Conservation (phyloP, 1,140 invertebrate genomes). For the Subanguina moxae region DNA sequence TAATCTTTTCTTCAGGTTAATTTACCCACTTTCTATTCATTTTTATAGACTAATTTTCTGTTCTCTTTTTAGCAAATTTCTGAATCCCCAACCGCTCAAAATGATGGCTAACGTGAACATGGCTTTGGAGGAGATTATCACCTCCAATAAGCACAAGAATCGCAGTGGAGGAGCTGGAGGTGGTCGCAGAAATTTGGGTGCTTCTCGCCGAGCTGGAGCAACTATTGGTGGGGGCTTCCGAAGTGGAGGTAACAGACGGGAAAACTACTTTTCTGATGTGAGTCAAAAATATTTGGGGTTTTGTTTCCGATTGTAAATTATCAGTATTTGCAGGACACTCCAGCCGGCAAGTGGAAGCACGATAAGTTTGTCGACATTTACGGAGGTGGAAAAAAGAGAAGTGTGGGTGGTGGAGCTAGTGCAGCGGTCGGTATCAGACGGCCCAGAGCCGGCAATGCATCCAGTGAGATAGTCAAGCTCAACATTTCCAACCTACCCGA, state of each 20-base stretch:
- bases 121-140: constrained; percentile 10
- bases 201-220: background rate
- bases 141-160: background rate
- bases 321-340: constrained; percentile 14
- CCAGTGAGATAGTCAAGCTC: constrained; percentile 26
- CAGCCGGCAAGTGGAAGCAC: constrained; percentile 29
- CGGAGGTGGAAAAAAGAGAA: constrained; percentile 12
- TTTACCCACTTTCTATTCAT: background rate
- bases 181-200: background rate
- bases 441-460: constrained; percentile 7
- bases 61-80: background rate
- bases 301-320: background rate
- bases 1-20: constrained; percentile 4
- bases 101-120: constrained; percentile 5
- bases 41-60: background rate
- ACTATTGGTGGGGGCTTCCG: background rate
- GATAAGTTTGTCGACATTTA: constrained; percentile 28
- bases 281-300: constrained; percentile 1
- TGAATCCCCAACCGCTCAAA: background rate
- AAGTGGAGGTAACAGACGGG: constrained; percentile 4
- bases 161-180: constrained; percentile 1
- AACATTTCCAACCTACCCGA: constrained; percentile 28
- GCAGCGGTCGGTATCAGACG: constrained; percentile 7
- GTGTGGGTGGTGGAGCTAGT: background rate
- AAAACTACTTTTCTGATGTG: constrained; percentile 14